These are phyloP conservation scores for Salvelinus alpinus DNA, from an alignment of 2,113 vertebrate genomes.

Conservation along the genomic window DNA sequence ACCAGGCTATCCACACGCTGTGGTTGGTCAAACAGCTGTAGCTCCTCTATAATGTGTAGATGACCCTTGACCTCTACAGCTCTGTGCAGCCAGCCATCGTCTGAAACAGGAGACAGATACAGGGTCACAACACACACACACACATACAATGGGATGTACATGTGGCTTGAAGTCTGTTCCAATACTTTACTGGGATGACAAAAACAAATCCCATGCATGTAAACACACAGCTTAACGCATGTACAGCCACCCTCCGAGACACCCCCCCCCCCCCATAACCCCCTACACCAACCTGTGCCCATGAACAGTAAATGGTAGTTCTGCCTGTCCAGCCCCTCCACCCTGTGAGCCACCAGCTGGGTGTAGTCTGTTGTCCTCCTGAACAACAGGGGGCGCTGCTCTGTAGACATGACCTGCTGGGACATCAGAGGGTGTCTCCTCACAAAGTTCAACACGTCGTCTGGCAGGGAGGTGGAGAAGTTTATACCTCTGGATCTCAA, in stretches of 20 bases:
- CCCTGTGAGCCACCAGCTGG: conserved; percentile 77
- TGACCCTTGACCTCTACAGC: conserved; percentile 78
- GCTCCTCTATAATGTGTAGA: conserved; percentile 88
- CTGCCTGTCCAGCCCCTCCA: conserved; percentile 77
- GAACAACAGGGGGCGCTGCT: conserved; percentile 82
- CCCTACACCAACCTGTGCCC: conserved; percentile 83
- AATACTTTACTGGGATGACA: not conserved
- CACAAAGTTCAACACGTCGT: conserved; percentile 89
- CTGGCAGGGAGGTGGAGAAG: conserved; percentile 89
- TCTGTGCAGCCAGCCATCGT: conserved; percentile 91
- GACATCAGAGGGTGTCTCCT: conserved; percentile 93
- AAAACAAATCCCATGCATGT: not conserved
- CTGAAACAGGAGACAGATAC: conserved; percentile 55
- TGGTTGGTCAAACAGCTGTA: conserved; percentile 78
- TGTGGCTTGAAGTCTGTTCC: too few species aligned
- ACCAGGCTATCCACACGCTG: conserved; percentile 82
- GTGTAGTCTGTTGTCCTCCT: conserved; percentile 88
- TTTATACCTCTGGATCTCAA: conserved; percentile 82
- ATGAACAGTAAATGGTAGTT: conserved; percentile 90
- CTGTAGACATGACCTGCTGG: conserved; percentile 79
- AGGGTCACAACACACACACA: not conserved
- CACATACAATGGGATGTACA: too few species aligned
- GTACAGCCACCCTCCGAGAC: not conserved
- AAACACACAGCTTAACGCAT: not conserved
- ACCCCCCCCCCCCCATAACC: not conserved